Percentiles rank a stretch among this genome's conserved stretches.
phyloP scores from a whole-genome alignment of 2,113 vertebrate genomes.

The Leiothrix lutea region DNA sequence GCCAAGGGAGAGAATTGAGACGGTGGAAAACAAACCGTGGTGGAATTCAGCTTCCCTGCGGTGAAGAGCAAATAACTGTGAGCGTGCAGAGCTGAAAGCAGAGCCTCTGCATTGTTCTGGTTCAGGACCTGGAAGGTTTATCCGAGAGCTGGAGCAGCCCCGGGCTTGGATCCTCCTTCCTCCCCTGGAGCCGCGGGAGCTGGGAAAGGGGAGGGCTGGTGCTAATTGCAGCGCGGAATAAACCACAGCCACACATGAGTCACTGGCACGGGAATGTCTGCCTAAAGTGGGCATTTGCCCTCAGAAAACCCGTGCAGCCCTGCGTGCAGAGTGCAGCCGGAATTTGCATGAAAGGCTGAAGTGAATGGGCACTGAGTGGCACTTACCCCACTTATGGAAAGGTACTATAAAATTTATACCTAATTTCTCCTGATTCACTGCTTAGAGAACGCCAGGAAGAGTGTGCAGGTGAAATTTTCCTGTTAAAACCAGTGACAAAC shows the following conservation, averaged over 20 bases:
- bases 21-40: background rate
- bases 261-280: background rate
- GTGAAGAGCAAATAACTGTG: conserved; percentile 26
- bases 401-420: fast-evolving
- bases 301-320: fast-evolving
- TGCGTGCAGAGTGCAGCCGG: fast-evolving
- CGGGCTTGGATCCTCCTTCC: background rate
- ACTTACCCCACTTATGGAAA: background rate
- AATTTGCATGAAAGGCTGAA: background rate
- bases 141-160: background rate
- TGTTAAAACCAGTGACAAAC: background rate
- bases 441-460: background rate
- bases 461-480: background rate
- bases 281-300: background rate
- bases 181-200: background rate
- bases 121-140: background rate
- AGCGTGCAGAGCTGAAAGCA: background rate
- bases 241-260: background rate
- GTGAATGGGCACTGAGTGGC: background rate
- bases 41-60: conserved; percentile 3
- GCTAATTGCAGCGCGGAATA: background rate
- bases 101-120: background rate
- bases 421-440: background rate
- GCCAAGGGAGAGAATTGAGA: background rate
- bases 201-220: background rate